Conservation (phyloP, 2,888 invertebrate genomes). For the Bimastos eiseni region DNA sequence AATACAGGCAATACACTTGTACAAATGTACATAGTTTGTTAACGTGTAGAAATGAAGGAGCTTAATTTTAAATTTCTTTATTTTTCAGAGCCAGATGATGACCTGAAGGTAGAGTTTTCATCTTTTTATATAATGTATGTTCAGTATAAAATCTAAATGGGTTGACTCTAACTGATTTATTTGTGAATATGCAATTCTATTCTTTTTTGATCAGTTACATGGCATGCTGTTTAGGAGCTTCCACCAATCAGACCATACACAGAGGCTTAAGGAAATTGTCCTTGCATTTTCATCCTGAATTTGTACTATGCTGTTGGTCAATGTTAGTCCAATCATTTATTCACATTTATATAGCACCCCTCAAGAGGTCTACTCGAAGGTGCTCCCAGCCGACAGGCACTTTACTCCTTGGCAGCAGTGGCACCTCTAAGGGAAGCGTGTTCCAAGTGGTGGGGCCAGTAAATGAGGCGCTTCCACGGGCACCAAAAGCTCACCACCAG, state of each 20-base stretch:
- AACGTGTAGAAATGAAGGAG: background rate
- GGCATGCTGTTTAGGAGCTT: background rate
- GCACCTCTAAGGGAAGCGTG: no score
- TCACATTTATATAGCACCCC: no score
- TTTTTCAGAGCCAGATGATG: conserved; percentile 23
- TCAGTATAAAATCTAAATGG: background rate
- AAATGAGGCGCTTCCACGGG: no score
- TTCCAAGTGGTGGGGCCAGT: no score
- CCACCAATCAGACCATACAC: background rate
- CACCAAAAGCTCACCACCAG: no score
- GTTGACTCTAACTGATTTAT: background rate
- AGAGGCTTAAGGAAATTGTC: background rate
- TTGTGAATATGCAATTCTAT: background rate
- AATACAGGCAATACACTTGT: background rate
- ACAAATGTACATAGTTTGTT: background rate
- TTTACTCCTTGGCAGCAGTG: no score
- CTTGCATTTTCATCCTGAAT: background rate
- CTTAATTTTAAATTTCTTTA: background rate
- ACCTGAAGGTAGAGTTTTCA: background rate
- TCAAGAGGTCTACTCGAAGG: no score
- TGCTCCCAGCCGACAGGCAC: no score
- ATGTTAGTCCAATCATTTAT: no score
- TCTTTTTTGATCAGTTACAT: background rate
- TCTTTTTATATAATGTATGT: background rate
- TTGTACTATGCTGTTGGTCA: background rate